A percentile compares a stretch with the other conserved stretches of the same genome.
These are phyloP conservation scores for Mylabris sibirica DNA, from an alignment of 2,888 invertebrate genomes.

Conservation along the genomic window DNA sequence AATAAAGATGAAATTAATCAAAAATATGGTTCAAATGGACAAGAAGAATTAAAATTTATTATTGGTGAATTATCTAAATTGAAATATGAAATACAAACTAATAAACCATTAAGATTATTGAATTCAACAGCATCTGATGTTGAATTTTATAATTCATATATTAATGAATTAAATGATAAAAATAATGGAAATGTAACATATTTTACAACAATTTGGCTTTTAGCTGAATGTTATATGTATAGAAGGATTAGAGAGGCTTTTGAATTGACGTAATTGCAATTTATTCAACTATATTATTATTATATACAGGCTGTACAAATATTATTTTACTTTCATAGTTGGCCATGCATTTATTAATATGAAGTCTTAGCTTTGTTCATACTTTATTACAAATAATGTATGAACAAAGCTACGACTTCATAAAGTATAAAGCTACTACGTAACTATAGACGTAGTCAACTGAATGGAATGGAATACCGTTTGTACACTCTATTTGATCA, in stretches of 20 bases:
- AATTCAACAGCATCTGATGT: slow-evolving; percentile 65
- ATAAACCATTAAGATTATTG: slow-evolving; percentile 76
- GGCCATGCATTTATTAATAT: too few species aligned
- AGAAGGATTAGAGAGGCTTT: slow-evolving; percentile 73
- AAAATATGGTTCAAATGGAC: slow-evolving; percentile 67
- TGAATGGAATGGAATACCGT: too few species aligned
- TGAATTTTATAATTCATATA: slow-evolving; percentile 74
- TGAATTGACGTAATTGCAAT: slow-evolving; percentile 70
- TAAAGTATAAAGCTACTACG: too few species aligned
- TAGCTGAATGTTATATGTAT: slow-evolving; percentile 93
- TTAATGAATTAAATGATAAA: slow-evolving; percentile 60
- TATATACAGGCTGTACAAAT: too few species aligned
- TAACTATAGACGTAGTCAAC: too few species aligned
- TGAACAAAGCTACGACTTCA: too few species aligned
- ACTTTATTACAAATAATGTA: too few species aligned
- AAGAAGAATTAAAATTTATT: slow-evolving; percentile 75
- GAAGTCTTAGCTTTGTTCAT: too few species aligned
- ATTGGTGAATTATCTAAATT: slow-evolving; percentile 82
- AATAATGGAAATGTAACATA: slow-evolving; percentile 61
- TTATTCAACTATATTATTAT: neutral
- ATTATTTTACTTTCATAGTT: too few species aligned
- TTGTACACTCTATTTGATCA: too few species aligned
- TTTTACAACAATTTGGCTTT: slow-evolving; percentile 78
- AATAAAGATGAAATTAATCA: slow-evolving; percentile 70
- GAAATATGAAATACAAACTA: slow-evolving; percentile 89